Base-by-base conservation (phyloP, 1,140 invertebrate genomes). In the Anagrus nilaparvatae region DNA sequence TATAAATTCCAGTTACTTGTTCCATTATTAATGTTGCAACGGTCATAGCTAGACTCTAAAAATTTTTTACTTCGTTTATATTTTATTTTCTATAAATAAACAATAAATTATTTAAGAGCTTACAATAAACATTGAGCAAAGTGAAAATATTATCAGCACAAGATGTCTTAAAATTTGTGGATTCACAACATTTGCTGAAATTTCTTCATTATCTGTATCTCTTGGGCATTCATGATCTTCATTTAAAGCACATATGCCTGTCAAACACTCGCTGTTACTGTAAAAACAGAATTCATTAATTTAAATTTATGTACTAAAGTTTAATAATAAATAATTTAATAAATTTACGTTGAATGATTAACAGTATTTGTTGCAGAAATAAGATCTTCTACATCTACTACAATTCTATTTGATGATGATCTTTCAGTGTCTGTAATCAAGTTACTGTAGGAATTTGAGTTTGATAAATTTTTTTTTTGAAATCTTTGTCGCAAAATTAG, bases 91-190 rank as follows among this genome's bases (percentile, higher is more conserved):
- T 29, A 17, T 24, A 28, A 25, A 9, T 9, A 17, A 13, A 16
- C 30, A 23, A 37, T 8, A 39, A 31, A 27, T 35, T 19, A 40
- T 36, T 45, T 18, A 25, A 27, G 25, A 17, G 56, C 81, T 77
- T 61, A 88, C 86, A 51, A 93, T 79, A 67, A 93, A 89, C 82
- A 94, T 93, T 13, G 85, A 88, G 31, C 82, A 78, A 18, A 79
- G 68, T 40, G 92, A 68, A 1, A 87, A 67, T 25, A 96, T 78
- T 9, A 94, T 61, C n/a, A 95, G 68, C 18, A 92, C 79, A 14
- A 86, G 76, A 61, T 94, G 90, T 49, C 80, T 74, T 40, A 88
- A 70, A 40, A 82, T 77, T 60, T 94, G 87, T 44, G 79, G 68
- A 52, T 79, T 73, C 29, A 75, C 70, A 4, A 59, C 58, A 45